A percentile compares a stretch with the other conserved stretches of the same genome.
These are phyloP conservation scores for Peromyscus melanophrys DNA, from an alignment of 2,797 vertebrate species.

Conservation along the genomic window DNA sequence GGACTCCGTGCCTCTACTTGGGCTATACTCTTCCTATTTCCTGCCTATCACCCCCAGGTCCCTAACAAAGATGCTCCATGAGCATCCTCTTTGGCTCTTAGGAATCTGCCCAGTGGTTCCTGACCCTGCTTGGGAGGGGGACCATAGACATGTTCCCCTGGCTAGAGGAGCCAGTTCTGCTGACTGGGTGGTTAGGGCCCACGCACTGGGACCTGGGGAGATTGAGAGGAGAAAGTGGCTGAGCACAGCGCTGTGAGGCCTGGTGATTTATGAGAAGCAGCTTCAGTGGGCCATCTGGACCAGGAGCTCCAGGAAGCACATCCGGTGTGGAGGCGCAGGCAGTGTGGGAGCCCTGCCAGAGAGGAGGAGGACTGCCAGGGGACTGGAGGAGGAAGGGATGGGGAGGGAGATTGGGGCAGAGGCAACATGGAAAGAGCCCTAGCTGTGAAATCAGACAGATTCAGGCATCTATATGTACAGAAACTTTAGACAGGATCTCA, in stretches of 20 bases:
- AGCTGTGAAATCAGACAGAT: not conserved
- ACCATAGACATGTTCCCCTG: not conserved
- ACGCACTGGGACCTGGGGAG: conserved; percentile 79
- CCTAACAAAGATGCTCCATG: not conserved
- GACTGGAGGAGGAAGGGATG: not conserved
- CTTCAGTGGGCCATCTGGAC: conserved; percentile 85
- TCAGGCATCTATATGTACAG: not conserved
- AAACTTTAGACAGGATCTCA: not conserved
- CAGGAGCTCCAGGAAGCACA: conserved; percentile 83
- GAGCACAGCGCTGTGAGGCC: conserved; percentile 79
- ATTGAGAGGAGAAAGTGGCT: conserved; percentile 84
- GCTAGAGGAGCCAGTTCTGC: conserved; percentile 74
- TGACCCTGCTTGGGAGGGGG: conserved; percentile 12
- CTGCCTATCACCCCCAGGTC: not conserved
- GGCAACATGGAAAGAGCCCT: not conserved
- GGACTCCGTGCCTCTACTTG: not conserved
- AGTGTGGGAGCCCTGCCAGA: conserved; percentile 78
- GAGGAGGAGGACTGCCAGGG: conserved; percentile 65
- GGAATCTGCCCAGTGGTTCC: conserved; percentile 37
- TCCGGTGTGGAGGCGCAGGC: conserved; percentile 82
- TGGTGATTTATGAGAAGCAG: conserved; percentile 86
- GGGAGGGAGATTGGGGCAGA: not conserved
- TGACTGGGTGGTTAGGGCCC: conserved; percentile 82
- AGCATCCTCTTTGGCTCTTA: not conserved
- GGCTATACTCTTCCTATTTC: not conserved